Base-by-base conservation (phyloP, 1,140 invertebrate species). In the Drosophila leontia region DNA sequence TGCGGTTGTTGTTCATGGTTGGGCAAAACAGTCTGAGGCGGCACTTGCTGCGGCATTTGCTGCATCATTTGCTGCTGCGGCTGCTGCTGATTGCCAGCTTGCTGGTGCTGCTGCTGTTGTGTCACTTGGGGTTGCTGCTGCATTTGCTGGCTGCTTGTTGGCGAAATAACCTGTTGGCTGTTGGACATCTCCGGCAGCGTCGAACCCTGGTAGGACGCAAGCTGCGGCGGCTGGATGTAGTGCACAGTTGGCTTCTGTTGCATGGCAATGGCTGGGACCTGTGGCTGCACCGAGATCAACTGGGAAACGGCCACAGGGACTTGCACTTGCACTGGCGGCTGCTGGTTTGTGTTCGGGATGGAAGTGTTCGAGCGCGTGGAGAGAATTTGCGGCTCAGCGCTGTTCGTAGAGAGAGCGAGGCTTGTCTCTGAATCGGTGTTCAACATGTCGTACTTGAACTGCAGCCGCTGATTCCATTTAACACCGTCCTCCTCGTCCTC, bases 1-100 rank as follows among this genome's bases (percentile, higher is more conserved):
- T 94, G 91, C 34, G 93, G 80, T 61, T 92, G 91, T 53, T 93
- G 92, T 39, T 86, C 78, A n/a, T 82, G 94, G 17, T 53, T 62
- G 26, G 72, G 56, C 45, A 70, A 35, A 3, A 78, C 65, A 2
- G 53, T 29, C 45, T 68, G 75, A 7, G 60, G 56, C 11, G 56
- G 61, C 41, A 86, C 72, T 45, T 80, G 84, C 53, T 82, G 80
- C 8, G 75, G 29, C 35, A 82, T 37, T 15, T 61, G 41, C 41
- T 84, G 65, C 13, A 75, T 26, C 7, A 57, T 48, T 62, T 75
- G 65, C 13, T 17, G 53, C 42, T 78, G 64, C 50, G 69, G 57
- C 44, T 68, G 85, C 41, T 87, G 83, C 19, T 88, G 84, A 81
- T 23, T 64, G 50, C 39, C 67, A 55, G 48, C 82, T 19, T 62